Percentiles rank a stretch among this genome's conserved stretches.
phyloP scores from a whole-genome alignment of 2,888 invertebrate species.

The Andrena dorsata region DNA sequence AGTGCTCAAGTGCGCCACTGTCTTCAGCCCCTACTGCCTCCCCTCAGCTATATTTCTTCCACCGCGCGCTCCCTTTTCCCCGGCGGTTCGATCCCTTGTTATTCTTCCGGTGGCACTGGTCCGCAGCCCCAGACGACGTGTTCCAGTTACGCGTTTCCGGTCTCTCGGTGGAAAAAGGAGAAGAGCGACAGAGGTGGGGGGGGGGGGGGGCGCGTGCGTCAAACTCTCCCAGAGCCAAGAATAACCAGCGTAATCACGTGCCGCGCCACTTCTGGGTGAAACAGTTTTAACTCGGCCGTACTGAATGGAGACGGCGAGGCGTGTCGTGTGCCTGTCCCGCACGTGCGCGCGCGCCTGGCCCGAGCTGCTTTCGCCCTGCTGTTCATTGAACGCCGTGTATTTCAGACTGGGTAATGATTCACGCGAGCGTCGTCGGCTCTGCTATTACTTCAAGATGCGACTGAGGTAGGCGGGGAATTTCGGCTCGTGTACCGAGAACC shows the following conservation, averaged over 20 bases:
- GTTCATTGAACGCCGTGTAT: conserved; percentile 59
- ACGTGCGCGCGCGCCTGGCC: conserved; percentile 16
- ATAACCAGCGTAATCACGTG: conserved; percentile 70
- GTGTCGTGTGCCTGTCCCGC: conserved; percentile 26
- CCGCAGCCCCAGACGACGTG: conserved; percentile 12
- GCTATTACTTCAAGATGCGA: conserved; percentile 24
- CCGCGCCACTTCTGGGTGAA: conserved; percentile 67
- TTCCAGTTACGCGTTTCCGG: conserved; percentile 36
- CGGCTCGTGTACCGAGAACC: not conserved
- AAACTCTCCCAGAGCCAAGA: conserved; percentile 63
- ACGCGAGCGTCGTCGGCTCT: conserved; percentile 30
- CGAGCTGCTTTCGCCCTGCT: conserved; percentile 1
- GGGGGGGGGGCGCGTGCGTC: conserved; percentile 10
- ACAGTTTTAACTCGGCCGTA: conserved; percentile 65
- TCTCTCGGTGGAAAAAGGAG: not conserved
- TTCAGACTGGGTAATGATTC: conserved; percentile 58
- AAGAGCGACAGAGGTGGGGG: no score
- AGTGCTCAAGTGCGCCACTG: no score
- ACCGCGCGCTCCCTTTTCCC: not conserved
- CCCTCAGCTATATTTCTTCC: not conserved
- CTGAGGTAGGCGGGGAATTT: not conserved
- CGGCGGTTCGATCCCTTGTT: conserved; percentile 2
- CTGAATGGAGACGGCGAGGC: conserved; percentile 60
- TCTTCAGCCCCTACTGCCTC: not conserved
- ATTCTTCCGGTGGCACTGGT: conserved; percentile 23